Conservation (phyloP, 1,140 invertebrate genomes). For the Pseudomyrmex gracilis region DNA sequence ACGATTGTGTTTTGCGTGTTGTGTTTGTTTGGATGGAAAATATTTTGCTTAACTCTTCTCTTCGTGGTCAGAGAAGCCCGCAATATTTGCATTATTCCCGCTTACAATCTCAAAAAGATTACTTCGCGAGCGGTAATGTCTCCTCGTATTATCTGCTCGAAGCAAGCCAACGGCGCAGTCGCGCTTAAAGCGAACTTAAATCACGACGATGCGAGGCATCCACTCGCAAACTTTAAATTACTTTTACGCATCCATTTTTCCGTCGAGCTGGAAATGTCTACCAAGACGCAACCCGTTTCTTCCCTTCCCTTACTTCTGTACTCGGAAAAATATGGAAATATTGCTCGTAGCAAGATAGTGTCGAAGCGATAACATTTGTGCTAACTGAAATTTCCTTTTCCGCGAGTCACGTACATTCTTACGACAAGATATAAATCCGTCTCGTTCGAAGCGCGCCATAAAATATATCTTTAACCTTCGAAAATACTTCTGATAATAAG, state of each 20-base stretch:
- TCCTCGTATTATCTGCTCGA: slow-evolving; percentile 37
- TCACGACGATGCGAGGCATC: slow-evolving; percentile 57
- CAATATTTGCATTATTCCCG: slow-evolving; percentile 27
- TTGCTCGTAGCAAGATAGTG: slow-evolving; percentile 60
- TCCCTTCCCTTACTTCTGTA: not conserved
- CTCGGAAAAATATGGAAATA: slow-evolving; percentile 68
- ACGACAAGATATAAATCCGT: slow-evolving; percentile 26
- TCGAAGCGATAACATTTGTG: slow-evolving; percentile 57
- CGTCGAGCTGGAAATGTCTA: slow-evolving; percentile 50
- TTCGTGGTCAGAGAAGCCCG: not conserved
- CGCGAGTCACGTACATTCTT: not conserved
- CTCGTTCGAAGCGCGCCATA: not conserved
- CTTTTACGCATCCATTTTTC: slow-evolving; percentile 58
- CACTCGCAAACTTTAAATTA: slow-evolving; percentile 61
- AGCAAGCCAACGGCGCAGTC: slow-evolving; percentile 20
- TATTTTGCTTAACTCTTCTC: slow-evolving; percentile 29
- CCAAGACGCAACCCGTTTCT: not conserved
- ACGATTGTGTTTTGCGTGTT: not conserved
- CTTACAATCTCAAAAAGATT: slow-evolving; percentile 51
- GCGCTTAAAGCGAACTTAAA: slow-evolving; percentile 52
- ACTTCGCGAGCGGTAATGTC: slow-evolving; percentile 35
- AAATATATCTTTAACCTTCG: slow-evolving; percentile 5
- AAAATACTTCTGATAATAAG: not conserved
- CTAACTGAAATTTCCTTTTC: slow-evolving; percentile 70
- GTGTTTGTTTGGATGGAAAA: not conserved